A percentile compares a stretch with the other conserved stretches of the same genome.
Conservation (phyloP, 2,888 invertebrate species). For the Drosophila fungiperda region DNA sequence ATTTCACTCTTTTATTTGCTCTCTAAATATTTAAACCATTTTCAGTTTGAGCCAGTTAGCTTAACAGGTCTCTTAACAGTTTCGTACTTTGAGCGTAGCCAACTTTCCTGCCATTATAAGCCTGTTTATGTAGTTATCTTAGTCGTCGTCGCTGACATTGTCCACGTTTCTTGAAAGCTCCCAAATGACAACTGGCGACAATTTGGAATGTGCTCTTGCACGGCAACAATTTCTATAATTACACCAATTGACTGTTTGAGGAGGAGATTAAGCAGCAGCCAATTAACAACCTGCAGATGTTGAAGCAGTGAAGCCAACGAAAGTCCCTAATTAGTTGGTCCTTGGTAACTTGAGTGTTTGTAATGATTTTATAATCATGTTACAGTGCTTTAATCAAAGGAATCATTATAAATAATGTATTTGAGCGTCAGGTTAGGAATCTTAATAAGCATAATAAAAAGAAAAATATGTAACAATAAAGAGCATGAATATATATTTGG, state of each 20-base stretch:
- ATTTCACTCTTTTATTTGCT: not conserved
- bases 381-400: not conserved
- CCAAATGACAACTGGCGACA: conserved; percentile 45
- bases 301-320: conserved; percentile 17
- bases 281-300: conserved; percentile 12
- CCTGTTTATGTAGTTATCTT: conserved; percentile 30
- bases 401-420: not conserved
- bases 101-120: conserved; percentile 29
- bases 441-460: not conserved
- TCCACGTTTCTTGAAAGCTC: conserved; percentile 6
- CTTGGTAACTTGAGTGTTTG: not conserved
- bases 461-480: no score
- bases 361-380: not conserved
- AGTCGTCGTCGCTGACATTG: conserved; percentile 12
- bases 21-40: conserved; percentile 18
- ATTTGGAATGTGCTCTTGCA: conserved; percentile 17
- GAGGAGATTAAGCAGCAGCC: conserved; percentile 15
- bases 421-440: not conserved
- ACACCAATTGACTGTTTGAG: conserved; percentile 31
- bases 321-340: conserved; percentile 39
- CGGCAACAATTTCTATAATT: conserved; percentile 59
- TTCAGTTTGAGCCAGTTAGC: not conserved
- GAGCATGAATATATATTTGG: not conserved
- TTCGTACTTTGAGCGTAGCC: conserved; percentile 13
- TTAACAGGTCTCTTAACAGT: conserved; percentile 25